Evolutionary conservation across 2,888 invertebrate genomes (phyloP).

Genomic region (Melanchra persicariae): DNA sequence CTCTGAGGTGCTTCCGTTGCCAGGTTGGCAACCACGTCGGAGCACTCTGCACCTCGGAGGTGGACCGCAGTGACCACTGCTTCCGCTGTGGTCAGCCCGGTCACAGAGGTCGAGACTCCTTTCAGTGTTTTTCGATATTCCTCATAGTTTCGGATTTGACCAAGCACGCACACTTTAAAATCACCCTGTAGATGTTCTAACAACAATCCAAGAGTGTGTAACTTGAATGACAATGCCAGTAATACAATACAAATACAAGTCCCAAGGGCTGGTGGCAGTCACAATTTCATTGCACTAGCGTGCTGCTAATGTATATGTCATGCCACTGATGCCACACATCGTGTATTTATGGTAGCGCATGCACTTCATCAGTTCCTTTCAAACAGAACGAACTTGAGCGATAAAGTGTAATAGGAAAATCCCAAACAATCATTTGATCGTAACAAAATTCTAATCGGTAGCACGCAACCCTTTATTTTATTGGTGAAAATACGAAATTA

Average conservation of each 20-base stretch:
- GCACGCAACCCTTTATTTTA: slow-evolving; percentile 39
- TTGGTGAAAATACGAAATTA: slow-evolving; percentile 30
- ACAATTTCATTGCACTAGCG: background rate
- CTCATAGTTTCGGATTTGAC: too few relatives aligned
- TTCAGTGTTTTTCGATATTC: too few relatives aligned
- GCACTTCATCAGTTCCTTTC: background rate
- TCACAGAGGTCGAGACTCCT: too few relatives aligned
- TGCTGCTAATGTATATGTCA: background rate
- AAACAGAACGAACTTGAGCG: background rate
- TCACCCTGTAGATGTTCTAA: too few relatives aligned
- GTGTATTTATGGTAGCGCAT: background rate
- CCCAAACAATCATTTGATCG: slow-evolving; percentile 5
- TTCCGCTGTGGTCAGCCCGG: too few relatives aligned
- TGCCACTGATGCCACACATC: too few relatives aligned
- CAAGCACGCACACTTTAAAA: too few relatives aligned
- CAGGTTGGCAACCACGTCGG: too few relatives aligned
- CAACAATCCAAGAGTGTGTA: background rate
- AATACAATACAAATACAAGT: background rate
- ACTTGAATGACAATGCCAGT: background rate
- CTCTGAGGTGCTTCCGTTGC: too few relatives aligned
- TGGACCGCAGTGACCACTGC: too few relatives aligned
- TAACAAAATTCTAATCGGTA: background rate
- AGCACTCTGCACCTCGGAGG: too few relatives aligned
- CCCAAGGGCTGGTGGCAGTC: background rate
- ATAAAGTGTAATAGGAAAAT: slow-evolving; percentile 21